Conservation (phyloP, 2,113 vertebrate genomes). For the Riparia riparia region DNA sequence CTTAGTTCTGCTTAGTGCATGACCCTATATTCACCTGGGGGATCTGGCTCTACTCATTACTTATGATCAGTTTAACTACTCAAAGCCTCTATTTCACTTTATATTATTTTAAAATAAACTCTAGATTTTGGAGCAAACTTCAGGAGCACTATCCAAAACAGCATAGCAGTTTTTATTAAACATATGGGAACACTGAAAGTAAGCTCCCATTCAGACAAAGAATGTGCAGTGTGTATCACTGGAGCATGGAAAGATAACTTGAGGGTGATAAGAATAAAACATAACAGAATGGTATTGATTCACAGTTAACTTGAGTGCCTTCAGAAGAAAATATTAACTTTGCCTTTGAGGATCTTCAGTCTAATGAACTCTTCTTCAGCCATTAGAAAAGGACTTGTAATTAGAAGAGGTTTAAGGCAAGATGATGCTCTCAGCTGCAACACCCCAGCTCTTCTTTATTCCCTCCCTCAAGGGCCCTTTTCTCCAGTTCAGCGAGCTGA, state of each 20-base stretch:
- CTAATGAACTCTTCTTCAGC: background rate
- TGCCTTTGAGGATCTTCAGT: background rate
- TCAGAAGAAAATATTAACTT: background rate
- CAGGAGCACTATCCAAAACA: background rate
- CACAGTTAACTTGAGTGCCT: background rate
- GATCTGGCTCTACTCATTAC: background rate
- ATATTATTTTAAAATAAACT: background rate
- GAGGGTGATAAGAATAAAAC: background rate
- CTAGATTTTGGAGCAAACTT: background rate
- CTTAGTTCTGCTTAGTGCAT: background rate
- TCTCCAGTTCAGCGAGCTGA: background rate
- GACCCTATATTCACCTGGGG: background rate
- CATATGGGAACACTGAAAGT: background rate
- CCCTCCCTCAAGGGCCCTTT: background rate
- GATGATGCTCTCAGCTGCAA: background rate
- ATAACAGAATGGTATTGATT: background rate
- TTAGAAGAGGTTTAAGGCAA: background rate
- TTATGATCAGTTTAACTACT: background rate
- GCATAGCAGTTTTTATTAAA: background rate
- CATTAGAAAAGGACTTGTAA: background rate
- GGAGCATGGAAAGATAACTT: background rate
- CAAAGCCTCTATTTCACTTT: background rate
- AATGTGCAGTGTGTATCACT: background rate
- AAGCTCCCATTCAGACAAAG: background rate
- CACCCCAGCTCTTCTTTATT: background rate